Evolutionary conservation across 2,888 invertebrate species (phyloP), one percentile per base, ranked within the genome.

Genomic region (Pelosia muscerda): DNA sequence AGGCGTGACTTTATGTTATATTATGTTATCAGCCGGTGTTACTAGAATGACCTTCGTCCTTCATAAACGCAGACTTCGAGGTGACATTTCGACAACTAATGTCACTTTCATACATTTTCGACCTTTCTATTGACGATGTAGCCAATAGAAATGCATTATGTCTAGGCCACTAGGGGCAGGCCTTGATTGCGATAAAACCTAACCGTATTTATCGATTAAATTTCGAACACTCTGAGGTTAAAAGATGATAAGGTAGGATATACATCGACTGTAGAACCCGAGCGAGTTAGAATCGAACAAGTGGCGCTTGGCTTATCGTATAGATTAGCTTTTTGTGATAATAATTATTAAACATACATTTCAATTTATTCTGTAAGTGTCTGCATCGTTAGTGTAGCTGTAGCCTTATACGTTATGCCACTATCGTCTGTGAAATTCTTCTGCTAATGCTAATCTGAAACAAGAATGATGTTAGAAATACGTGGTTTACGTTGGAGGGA

Each of bases 351-450:
- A 23, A 54, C 38, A 42, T 55, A 42, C 38, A 49, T 68, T 42
- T 42, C 38, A 26, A 34, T 55, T 60, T 55, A 54, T 38, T 57
- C 54, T 60, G 34, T 23, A 13, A 42, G 25, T 42, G 26, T 53
- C 25, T 59, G 71, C 72, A 75, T 77, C 73, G 75, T 77, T 72
- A 79, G 74, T 73, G 73, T 70, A 66, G 69, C 74, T 75, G 73
- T 60, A 9, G 38, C 42, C 55, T 55, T 55, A 55, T 55, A 55
- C 13, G 55, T 55, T 2, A 25, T 8, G 2, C 3, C 55, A 15
- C 6, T 8, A 9, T 10, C 53, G 55, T 26, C 56, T 28, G 56
- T 57, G 56, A 31, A 57, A 28, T 26, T 57, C 19, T 57, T 57
- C n/a, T 55, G 0, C 8, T 9, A 8, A 0, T 15, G 57, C 57